Conservation (phyloP, 2,888 invertebrate species). For the Patella ulyssiponensis region DNA sequence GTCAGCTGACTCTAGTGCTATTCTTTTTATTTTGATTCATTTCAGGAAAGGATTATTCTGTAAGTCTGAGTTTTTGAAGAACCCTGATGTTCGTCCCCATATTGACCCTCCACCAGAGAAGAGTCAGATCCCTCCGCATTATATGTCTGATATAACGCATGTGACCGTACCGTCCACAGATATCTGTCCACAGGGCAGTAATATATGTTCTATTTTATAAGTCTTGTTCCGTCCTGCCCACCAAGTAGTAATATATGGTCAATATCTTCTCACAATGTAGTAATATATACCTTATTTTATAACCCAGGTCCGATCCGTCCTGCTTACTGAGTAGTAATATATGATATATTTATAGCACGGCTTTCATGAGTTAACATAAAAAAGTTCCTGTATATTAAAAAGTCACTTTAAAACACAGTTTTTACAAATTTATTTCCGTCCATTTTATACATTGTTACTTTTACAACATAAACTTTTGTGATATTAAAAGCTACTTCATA, state of each 20-base stretch:
- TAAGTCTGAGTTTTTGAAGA: slow-evolving; percentile 43
- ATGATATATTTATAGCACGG: slow-evolving; percentile 28
- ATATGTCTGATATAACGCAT: slow-evolving; percentile 52
- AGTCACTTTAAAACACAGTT: too few species aligned
- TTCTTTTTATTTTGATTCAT: neutral
- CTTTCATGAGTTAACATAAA: too few species aligned
- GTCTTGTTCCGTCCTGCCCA: slow-evolving; percentile 52
- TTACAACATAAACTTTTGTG: too few species aligned
- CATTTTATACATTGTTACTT: too few species aligned
- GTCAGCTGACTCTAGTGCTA: neutral
- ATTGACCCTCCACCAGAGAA: slow-evolving; percentile 51
- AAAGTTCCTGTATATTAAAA: too few species aligned
- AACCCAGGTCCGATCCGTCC: too few species aligned
- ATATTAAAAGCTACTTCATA: too few species aligned
- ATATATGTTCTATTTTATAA: slow-evolving; percentile 55
- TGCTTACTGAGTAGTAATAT: slow-evolving; percentile 49
- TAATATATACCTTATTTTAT: too few species aligned
- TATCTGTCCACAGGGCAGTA: slow-evolving; percentile 60
- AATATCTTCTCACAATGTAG: too few species aligned
- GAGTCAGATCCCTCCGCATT: slow-evolving; percentile 49
- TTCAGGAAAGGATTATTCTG: slow-evolving; percentile 12
- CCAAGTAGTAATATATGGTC: slow-evolving; percentile 34
- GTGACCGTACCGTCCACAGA: slow-evolving; percentile 57
- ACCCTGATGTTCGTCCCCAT: slow-evolving; percentile 58
- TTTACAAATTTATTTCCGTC: too few species aligned